phyloP scores from a whole-genome alignment of 2,888 invertebrate genomes.

The Dascillus cervinus region DNA sequence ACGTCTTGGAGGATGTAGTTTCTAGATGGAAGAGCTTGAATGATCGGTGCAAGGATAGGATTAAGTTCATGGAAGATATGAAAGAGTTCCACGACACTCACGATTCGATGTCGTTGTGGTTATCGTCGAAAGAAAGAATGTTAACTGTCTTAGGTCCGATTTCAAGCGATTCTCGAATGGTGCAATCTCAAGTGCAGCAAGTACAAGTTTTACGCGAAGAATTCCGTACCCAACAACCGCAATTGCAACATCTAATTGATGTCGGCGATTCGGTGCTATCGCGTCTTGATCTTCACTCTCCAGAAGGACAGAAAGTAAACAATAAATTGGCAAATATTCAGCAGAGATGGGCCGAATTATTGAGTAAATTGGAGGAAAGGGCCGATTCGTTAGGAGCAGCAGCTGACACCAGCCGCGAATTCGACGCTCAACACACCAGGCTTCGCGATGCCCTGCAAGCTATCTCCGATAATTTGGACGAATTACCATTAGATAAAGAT shows the following conservation, averaged over 20 bases:
- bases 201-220: conserved; percentile 92
- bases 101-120: conserved; percentile 77
- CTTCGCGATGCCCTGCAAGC: conserved; percentile 80
- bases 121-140: conserved; percentile 91
- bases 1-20: conserved; percentile 75
- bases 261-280: conserved; percentile 69
- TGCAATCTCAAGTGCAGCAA: conserved; percentile 92
- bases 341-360: conserved; percentile 73
- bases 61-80: conserved; percentile 74
- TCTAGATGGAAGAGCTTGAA: conserved; percentile 80
- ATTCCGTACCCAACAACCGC: conserved; percentile 87
- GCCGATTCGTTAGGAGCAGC: conserved; percentile 84
- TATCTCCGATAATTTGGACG: conserved; percentile 81
- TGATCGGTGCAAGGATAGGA: conserved; percentile 69
- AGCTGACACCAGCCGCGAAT: conserved; percentile 86
- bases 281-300: conserved; percentile 46
- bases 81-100: conserved; percentile 89
- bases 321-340: conserved; percentile 66
- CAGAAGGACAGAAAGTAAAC: conserved; percentile 59
- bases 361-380: conserved; percentile 70
- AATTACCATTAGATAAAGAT: conserved; percentile 70
- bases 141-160: conserved; percentile 91
- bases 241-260: conserved; percentile 75
- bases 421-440: conserved; percentile 79
- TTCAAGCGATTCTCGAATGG: conserved; percentile 91